A percentile compares a stretch with the other conserved stretches of the same genome.
These are phyloP conservation scores for Trissolcus japonicus DNA, from an alignment of 2,888 invertebrate genomes.

Conservation along the genomic window DNA sequence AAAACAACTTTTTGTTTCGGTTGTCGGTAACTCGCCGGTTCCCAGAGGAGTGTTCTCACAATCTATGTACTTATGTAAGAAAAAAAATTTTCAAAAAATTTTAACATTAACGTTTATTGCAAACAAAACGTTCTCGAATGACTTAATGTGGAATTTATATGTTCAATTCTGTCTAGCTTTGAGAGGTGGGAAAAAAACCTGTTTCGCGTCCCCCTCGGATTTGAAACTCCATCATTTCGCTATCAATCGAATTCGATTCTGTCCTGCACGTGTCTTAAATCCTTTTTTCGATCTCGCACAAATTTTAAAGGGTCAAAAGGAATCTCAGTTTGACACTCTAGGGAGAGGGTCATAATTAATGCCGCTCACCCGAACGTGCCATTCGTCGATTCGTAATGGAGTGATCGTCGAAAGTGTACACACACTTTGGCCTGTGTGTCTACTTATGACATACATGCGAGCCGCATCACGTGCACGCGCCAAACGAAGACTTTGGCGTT, in stretches of 20 bases:
- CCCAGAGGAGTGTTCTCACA: background rate
- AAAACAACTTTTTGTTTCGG: background rate
- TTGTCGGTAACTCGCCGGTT: background rate
- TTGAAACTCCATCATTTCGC: background rate
- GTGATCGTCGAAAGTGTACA: background rate
- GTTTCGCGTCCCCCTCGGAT: background rate
- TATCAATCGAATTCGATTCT: slow-evolving; percentile 18
- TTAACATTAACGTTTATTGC: too few species aligned
- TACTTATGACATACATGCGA: slow-evolving; percentile 31
- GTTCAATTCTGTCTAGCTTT: background rate
- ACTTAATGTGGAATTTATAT: background rate
- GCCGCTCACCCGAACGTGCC: slow-evolving; percentile 15
- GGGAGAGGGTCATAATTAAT: slow-evolving; percentile 40
- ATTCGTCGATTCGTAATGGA: slow-evolving; percentile 5
- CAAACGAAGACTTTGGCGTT: slow-evolving; percentile 31
- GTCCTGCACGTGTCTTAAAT: slow-evolving; percentile 42
- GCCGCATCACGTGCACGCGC: slow-evolving; percentile 24
- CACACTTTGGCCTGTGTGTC: background rate
- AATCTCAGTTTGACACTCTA: slow-evolving; percentile 39
- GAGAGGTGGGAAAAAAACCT: background rate
- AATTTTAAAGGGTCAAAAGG: slow-evolving; percentile 29
- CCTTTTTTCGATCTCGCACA: slow-evolving; percentile 36
- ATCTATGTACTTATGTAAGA: too few species aligned
- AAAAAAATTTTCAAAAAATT: too few species aligned
- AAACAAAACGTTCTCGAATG: background rate